Conservation (phyloP, 1,140 invertebrate genomes). For the Cotesia vestalis region DNA sequence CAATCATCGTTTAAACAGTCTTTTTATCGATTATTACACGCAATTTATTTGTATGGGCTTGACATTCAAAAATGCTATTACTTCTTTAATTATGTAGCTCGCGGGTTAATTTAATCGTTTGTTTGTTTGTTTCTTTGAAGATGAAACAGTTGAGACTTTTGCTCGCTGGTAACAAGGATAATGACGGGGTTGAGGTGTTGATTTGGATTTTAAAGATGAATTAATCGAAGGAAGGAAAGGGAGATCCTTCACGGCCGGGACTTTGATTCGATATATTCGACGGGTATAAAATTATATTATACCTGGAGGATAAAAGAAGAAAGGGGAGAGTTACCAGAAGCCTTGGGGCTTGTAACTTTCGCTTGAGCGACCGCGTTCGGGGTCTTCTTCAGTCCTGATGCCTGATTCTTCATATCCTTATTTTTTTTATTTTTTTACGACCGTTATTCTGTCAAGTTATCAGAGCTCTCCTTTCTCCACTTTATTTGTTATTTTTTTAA, state of each 20-base stretch:
- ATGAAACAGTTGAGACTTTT: too few relatives aligned
- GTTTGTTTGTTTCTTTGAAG: too few relatives aligned
- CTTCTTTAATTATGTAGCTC: too few relatives aligned
- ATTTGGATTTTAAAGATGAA: too few relatives aligned
- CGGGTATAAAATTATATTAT: conserved; percentile 7
- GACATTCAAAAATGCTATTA: too few relatives aligned
- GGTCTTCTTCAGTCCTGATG: conserved; percentile 29
- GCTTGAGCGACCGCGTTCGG: conserved; percentile 31
- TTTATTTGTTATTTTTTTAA: too few relatives aligned
- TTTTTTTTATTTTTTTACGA: conserved; percentile 1
- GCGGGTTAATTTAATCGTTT: too few relatives aligned
- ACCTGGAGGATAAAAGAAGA: conserved; percentile 9
- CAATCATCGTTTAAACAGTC: neutral
- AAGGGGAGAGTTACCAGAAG: conserved; percentile 25
- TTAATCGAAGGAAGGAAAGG: too few relatives aligned
- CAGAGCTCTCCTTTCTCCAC: too few relatives aligned
- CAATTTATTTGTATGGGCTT: too few relatives aligned
- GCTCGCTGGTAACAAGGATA: too few relatives aligned
- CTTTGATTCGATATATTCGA: neutral
- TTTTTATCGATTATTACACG: neutral
- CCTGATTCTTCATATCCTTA: conserved; percentile 2
- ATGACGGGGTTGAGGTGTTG: too few relatives aligned
- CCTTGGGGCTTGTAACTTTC: conserved; percentile 32
- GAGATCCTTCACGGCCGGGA: neutral
- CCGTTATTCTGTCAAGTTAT: conserved; percentile 13